phyloP scores from a whole-genome alignment of 2,888 invertebrate genomes.

The Spisula solida region DNA sequence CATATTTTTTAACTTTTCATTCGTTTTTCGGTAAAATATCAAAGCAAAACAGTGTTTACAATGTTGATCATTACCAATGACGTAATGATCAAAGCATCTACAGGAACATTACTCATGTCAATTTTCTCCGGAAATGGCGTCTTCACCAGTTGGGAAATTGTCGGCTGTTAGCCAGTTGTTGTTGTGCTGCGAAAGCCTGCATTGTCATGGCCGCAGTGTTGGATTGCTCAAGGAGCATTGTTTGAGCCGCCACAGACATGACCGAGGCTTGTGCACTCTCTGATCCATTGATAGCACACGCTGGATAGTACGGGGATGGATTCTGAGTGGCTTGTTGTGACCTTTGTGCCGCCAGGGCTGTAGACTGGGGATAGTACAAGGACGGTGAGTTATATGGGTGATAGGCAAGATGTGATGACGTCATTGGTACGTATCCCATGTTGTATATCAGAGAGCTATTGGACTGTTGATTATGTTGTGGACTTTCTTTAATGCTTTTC shows the following conservation, averaged over 20 bases:
- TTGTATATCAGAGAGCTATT: slow-evolving; percentile 58
- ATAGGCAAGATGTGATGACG: slow-evolving; percentile 73
- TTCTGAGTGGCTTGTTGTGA: slow-evolving; percentile 8
- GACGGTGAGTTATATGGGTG: slow-evolving; percentile 61
- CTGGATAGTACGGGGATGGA: slow-evolving; percentile 2
- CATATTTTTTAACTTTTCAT: too few species aligned
- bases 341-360: slow-evolving; percentile 19
- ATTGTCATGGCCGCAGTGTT: slow-evolving; percentile 33
- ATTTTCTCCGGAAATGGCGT: too few species aligned
- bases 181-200: slow-evolving; percentile 57
- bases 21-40: too few species aligned
- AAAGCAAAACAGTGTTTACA: too few species aligned
- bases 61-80: too few species aligned
- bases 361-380: slow-evolving; percentile 45
- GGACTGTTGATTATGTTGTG: neutral
- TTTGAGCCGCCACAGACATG: slow-evolving; percentile 46
- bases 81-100: too few species aligned
- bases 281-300: neutral
- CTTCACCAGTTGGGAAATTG: slow-evolving; percentile 41
- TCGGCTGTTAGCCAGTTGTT: slow-evolving; percentile 52
- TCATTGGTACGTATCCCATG: slow-evolving; percentile 79
- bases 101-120: neutral
- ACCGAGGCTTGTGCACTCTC: neutral
- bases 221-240: slow-evolving; percentile 55
- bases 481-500: slow-evolving; percentile 69